Base-by-base conservation (phyloP, 2,888 invertebrate species). In the Melinaea marsaeus region DNA sequence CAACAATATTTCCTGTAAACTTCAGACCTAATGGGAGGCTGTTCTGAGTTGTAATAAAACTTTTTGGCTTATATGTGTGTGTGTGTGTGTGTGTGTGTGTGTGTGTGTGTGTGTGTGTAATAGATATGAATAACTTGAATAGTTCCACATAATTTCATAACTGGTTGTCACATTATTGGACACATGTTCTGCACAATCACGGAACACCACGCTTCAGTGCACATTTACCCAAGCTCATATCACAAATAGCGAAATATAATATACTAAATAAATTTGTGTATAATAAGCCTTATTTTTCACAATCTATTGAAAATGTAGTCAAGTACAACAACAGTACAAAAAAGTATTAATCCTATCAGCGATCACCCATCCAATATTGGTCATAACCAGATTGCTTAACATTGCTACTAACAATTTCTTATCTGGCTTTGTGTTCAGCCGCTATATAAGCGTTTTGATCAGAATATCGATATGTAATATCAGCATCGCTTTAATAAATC, bases 1-100 rank as follows among this genome's bases (percentile, higher is more conserved):
- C 55, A 57, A 61, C 59, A 60, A 45, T 65, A 61, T 71, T 72
- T 72, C 71, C 72, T 72, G 60, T 55, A 66, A 62, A 63, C 62
- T 32, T 32, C 46, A 60, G 45, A 59, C 11, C 34, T n/a, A 7
- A 51, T 32, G 9, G 32, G 11, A 32, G 22, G 2, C 51, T 22
- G 9, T 42, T 9, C 51, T 32, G 6, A 4, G 13, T 48, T 46
- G 13, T 2, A 13, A 46, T n/a, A 46, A 46, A 46, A 4, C 2
- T 46, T 4, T 46, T 46, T 13, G n/a, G 11, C n/a, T 46, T 13
- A 4, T n/a, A 3, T 46, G 4, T 11, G 45, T 45, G 22, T 22
- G 22, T 22, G 22, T 22, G 22, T 22, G 22, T 22, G 37, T 4
- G 7, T 6, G 7, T 37, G 37, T 6, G 4, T 11, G 45, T 45